Evolutionary conservation across 2,113 vertebrate genomes (phyloP).

Genomic region (Chloropsis cyanopogon): DNA sequence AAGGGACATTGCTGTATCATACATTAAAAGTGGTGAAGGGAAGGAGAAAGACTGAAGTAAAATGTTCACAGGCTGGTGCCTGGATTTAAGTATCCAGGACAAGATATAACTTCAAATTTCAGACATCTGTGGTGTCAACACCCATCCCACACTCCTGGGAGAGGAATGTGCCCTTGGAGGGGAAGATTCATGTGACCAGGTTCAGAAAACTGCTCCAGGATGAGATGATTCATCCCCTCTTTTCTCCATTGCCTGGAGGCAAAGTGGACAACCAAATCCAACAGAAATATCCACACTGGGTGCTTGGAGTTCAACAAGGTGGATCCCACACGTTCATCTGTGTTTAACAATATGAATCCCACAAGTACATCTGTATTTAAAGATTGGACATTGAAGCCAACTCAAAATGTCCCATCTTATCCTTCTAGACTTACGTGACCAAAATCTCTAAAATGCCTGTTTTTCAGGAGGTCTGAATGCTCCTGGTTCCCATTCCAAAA

Average conservation of each 20-base stretch:
- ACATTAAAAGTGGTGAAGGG: not conserved
- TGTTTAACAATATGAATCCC: not conserved
- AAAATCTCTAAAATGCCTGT: not conserved
- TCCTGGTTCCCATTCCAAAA: not conserved
- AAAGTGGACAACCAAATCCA: not conserved
- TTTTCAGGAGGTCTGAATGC: not conserved
- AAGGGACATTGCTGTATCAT: not conserved
- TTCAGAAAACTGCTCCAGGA: not conserved
- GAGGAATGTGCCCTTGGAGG: not conserved
- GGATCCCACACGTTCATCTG: not conserved
- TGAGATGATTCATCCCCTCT: not conserved
- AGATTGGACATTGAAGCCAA: not conserved
- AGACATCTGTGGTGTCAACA: constrained; percentile 7
- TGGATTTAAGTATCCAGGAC: not conserved
- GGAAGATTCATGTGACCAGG: not conserved
- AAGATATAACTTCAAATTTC: not conserved
- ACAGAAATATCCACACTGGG: not conserved
- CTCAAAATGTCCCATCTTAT: not conserved
- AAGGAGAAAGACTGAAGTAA: not conserved
- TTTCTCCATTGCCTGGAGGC: not conserved
- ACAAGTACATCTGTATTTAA: not conserved
- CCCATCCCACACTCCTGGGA: not conserved
- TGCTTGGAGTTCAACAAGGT: too few species aligned
- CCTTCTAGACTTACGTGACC: not conserved
- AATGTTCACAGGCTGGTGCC: not conserved